These are phyloP conservation scores for Dissostichus mawsoni DNA, from an alignment of 2,113 vertebrate genomes.

Conservation along the genomic window DNA sequence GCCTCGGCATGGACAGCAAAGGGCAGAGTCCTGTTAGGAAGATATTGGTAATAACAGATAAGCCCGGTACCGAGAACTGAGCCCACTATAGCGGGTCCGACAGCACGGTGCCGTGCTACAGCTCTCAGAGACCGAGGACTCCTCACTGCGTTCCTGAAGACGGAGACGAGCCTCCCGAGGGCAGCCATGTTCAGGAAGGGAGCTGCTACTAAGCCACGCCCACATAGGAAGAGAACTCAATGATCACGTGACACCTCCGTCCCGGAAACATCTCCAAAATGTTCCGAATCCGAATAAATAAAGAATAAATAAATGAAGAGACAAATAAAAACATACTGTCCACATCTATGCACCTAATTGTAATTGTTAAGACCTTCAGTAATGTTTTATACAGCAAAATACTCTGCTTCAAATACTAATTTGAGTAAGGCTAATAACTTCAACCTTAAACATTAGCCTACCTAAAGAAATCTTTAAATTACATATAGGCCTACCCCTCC, in stretches of 20 bases:
- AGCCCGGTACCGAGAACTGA: slow-evolving; percentile 53
- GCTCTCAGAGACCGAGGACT: slow-evolving; percentile 14
- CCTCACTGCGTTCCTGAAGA: slow-evolving; percentile 22
- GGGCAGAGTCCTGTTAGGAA: slow-evolving; percentile 35
- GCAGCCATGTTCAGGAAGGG: slow-evolving; percentile 60
- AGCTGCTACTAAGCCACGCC: not conserved
- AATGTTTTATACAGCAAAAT: not conserved
- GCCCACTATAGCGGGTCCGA: slow-evolving; percentile 32
- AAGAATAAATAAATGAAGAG: not conserved
- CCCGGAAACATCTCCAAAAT: too few relatives aligned
- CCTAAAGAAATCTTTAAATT: not conserved
- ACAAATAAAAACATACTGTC: not conserved
- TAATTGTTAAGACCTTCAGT: not conserved
- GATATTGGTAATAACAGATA: slow-evolving; percentile 41
- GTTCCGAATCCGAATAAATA: not conserved
- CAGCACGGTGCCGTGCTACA: not conserved
- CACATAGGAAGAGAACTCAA: not conserved
- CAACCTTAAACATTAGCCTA: not conserved
- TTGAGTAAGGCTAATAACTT: not conserved
- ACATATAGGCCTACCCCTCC: not conserved
- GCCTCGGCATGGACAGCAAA: slow-evolving; percentile 62
- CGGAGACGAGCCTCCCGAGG: slow-evolving; percentile 48
- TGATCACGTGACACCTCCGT: slow-evolving; percentile 1
- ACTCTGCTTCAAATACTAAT: not conserved
- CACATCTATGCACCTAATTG: too few relatives aligned